Conservation (phyloP, 2,888 invertebrate genomes). For the Trichogramma dendrolimi region DNA sequence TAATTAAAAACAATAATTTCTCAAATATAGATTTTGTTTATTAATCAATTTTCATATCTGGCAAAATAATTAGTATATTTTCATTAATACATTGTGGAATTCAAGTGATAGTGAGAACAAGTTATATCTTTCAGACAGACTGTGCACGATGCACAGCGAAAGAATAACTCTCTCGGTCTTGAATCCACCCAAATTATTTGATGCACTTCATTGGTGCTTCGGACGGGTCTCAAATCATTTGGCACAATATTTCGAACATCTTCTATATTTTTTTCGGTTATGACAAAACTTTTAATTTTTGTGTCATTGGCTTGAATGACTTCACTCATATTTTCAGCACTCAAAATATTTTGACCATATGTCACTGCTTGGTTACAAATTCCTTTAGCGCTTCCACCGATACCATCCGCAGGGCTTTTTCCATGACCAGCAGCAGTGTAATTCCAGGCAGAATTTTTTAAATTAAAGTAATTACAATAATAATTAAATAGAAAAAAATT, state of each 20-base stretch:
- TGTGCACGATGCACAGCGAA: too few relatives aligned
- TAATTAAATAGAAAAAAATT: constrained; percentile 17
- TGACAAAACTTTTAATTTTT: background rate
- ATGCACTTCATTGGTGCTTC: background rate
- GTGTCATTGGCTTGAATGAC: background rate
- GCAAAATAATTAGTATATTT: too few relatives aligned
- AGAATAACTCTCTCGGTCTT: too few relatives aligned
- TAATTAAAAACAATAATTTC: too few relatives aligned
- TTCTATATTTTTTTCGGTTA: background rate
- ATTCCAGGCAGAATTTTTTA: constrained; percentile 8
- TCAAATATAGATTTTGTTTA: too few relatives aligned
- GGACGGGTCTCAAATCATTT: background rate
- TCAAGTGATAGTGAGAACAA: too few relatives aligned
- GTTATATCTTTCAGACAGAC: too few relatives aligned
- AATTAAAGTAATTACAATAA: constrained; percentile 7
- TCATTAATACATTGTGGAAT: too few relatives aligned
- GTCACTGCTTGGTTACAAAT: background rate
- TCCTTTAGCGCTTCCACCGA: constrained; percentile 6
- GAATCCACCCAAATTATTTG: background rate
- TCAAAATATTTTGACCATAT: background rate
- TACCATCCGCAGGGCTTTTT: constrained; percentile 11
- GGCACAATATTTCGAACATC: background rate
- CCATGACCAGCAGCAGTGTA: constrained; percentile 5
- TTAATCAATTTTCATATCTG: too few relatives aligned
- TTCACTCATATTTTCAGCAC: background rate